These are phyloP conservation scores for Cacoxenus indagator DNA, from an alignment of 2,888 invertebrate species.

Conservation along the genomic window DNA sequence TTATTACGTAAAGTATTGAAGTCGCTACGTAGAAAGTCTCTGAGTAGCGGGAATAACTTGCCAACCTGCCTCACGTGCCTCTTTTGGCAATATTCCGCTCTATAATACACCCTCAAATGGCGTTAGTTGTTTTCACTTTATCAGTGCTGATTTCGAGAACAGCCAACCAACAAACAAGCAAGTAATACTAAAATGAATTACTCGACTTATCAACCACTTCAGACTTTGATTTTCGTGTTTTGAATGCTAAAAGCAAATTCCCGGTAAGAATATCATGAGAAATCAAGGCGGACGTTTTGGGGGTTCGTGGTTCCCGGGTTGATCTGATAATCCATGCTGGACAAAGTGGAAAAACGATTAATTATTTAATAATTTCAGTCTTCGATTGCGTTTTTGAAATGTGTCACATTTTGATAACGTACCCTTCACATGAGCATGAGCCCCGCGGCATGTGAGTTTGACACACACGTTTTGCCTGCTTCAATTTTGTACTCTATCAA, in stretches of 20 bases:
- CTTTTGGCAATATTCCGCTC: not conserved
- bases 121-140: not conserved
- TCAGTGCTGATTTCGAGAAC: not conserved
- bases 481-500: too few relatives aligned
- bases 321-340: not conserved
- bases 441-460: too few relatives aligned
- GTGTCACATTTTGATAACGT: too few relatives aligned
- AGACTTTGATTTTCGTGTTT: not conserved
- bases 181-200: not conserved
- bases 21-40: not conserved
- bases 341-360: not conserved
- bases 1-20: not conserved
- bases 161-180: not conserved
- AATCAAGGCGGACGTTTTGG: too few relatives aligned
- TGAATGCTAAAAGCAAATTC: not conserved
- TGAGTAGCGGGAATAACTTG: not conserved
- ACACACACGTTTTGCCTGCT: too few relatives aligned
- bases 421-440: too few relatives aligned
- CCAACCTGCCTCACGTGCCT: not conserved
- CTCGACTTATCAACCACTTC: not conserved
- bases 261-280: too few relatives aligned
- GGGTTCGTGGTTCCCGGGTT: not conserved
- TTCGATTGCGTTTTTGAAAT: not conserved
- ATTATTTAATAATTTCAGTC: not conserved
- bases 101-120: not conserved